Evolutionary conservation across 2,888 invertebrate species (phyloP).

Genomic region (Scaptomyza flava): DNA sequence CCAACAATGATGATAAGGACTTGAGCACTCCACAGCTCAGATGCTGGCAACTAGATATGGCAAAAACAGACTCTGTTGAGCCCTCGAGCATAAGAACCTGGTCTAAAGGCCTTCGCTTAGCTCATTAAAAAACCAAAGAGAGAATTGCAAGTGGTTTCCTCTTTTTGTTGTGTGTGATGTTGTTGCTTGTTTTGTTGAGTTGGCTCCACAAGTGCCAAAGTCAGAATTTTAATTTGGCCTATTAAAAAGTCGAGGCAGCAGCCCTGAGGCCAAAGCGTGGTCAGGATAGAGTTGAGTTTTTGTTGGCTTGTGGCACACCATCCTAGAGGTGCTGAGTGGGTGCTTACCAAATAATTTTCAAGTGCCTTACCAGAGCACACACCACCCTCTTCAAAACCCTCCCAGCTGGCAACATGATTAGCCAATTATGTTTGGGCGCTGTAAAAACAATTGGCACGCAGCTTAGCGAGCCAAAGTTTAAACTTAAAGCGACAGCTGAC

Average conservation of each 20-base stretch:
- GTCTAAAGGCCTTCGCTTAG: slow-evolving; percentile 39
- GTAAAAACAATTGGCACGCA: slow-evolving; percentile 48
- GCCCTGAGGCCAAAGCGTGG: slow-evolving; percentile 35
- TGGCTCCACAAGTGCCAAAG: slow-evolving; percentile 73
- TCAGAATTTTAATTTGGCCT: slow-evolving; percentile 71
- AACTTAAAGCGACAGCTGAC: slow-evolving; percentile 74
- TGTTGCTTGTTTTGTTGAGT: slow-evolving; percentile 10
- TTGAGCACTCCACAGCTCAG: slow-evolving; percentile 3
- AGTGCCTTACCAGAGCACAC: slow-evolving; percentile 30
- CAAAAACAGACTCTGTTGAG: slow-evolving; percentile 20
- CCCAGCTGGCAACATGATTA: slow-evolving; percentile 63
- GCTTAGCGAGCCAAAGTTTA: slow-evolving; percentile 56
- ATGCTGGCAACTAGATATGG: slow-evolving; percentile 31
- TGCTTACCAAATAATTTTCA: slow-evolving; percentile 72
- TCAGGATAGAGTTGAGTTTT: slow-evolving; percentile 45
- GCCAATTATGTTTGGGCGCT: slow-evolving; percentile 66
- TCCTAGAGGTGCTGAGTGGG: slow-evolving; percentile 39
- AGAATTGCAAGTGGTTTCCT: slow-evolving; percentile 28
- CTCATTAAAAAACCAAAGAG: slow-evolving; percentile 70
- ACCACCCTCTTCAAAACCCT: neutral
- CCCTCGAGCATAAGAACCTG: slow-evolving; percentile 13
- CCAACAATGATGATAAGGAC: slow-evolving; percentile 17
- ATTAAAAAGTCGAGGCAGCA: slow-evolving; percentile 28
- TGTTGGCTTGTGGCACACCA: slow-evolving; percentile 19
- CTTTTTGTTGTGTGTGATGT: neutral